Conservation (phyloP, 1,140 invertebrate genomes). For the Acyrthosiphon pisum region DNA sequence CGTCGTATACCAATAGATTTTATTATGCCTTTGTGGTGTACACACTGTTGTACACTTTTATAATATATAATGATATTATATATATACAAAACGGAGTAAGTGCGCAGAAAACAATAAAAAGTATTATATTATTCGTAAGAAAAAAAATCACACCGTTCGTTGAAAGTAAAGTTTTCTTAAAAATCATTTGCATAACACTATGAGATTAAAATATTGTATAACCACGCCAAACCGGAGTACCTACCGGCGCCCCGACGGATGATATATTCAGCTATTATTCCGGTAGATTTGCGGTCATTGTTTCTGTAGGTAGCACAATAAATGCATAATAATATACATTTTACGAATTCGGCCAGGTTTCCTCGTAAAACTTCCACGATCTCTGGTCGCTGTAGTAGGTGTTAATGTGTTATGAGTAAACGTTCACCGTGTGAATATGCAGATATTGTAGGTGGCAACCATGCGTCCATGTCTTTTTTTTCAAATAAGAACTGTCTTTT, state of each 20-base stretch:
- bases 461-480: neutral
- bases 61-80: neutral
- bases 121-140: neutral
- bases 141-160: conserved; percentile 17
- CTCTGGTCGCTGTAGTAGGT: neutral
- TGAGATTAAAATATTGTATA: conserved; percentile 14
- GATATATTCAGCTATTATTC: neutral
- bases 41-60: neutral
- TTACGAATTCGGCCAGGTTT: neutral
- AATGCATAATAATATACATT: neutral
- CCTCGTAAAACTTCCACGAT: neutral
- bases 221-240: neutral
- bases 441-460: neutral
- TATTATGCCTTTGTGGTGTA: neutral
- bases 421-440: neutral
- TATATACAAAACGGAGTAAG: neutral
- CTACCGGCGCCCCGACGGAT: neutral
- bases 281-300: neutral
- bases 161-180: neutral
- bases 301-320: neutral
- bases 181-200: neutral
- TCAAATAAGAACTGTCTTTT: neutral
- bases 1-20: neutral
- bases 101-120: neutral
- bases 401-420: neutral